These are phyloP conservation scores for Drosophila navojoa DNA, from an alignment of 1,140 invertebrate genomes.

Conservation along the genomic window DNA sequence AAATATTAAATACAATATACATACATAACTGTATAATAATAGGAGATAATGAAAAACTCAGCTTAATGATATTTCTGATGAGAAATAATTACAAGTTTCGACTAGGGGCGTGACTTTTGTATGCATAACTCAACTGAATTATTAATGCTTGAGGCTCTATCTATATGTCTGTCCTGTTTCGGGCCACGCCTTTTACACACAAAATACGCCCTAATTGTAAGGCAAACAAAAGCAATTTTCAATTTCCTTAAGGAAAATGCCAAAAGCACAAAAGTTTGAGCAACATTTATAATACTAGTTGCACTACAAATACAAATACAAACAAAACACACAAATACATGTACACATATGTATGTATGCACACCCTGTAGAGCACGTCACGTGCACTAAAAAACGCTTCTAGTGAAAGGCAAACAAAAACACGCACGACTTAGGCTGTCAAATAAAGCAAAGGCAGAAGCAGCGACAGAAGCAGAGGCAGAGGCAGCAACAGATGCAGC, in stretches of 20 bases:
- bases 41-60: background rate
- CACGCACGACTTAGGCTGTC: slow-evolving; percentile 60
- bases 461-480: background rate
- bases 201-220: slow-evolving; percentile 28
- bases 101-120: background rate
- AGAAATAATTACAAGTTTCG: background rate
- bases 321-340: slow-evolving; percentile 1
- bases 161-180: background rate
- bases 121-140: background rate
- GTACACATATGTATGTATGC: slow-evolving; percentile 9
- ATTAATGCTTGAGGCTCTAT: background rate
- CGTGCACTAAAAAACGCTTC: slow-evolving; percentile 27
- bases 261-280: slow-evolving; percentile 14
- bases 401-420: slow-evolving; percentile 65
- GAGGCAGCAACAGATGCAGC: too few species aligned
- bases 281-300: slow-evolving; percentile 43
- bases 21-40: background rate
- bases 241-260: slow-evolving; percentile 32
- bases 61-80: slow-evolving; percentile 1
- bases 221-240: slow-evolving; percentile 37
- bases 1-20: background rate
- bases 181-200: background rate
- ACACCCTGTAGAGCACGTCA: slow-evolving; percentile 50
- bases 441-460: slow-evolving; percentile 22
- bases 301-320: slow-evolving; percentile 56